Conservation (phyloP, 2,113 vertebrate genomes). For the Danionella cerebrum region DNA sequence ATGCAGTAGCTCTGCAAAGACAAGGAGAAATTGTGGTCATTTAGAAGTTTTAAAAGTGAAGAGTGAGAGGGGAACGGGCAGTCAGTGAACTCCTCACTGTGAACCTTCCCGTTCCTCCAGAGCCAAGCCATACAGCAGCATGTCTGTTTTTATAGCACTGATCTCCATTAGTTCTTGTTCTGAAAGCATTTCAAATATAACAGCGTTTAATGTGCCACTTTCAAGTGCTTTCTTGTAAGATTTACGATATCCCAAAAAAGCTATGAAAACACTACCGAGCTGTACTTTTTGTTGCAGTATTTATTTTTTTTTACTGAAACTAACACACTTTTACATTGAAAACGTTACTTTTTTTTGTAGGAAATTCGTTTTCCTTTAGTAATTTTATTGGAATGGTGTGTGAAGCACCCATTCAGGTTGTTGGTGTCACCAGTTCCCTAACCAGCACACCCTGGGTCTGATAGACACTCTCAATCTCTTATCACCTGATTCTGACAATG, state of each 20-base stretch:
- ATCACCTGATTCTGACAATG: too few relatives aligned
- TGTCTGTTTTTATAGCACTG: slow-evolving; percentile 32
- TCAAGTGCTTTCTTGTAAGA: slow-evolving; percentile 40
- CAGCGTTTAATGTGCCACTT: slow-evolving; percentile 29
- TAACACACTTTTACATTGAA: too few relatives aligned
- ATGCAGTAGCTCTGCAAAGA: too few relatives aligned
- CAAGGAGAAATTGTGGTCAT: slow-evolving; percentile 3
- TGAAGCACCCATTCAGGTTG: too few relatives aligned
- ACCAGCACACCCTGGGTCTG: too few relatives aligned
- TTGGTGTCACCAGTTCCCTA: too few relatives aligned
- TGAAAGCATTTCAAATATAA: slow-evolving; percentile 38
- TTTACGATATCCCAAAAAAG: slow-evolving; percentile 40
- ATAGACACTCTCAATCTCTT: too few relatives aligned
- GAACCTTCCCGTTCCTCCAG: slow-evolving; percentile 31
- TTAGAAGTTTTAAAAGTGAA: not conserved
- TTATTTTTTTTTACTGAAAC: slow-evolving; percentile 47
- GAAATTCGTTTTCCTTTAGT: not conserved
- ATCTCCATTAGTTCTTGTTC: slow-evolving; percentile 38
- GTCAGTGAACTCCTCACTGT: slow-evolving; percentile 11
- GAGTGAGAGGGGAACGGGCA: not conserved
- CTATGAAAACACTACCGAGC: slow-evolving; percentile 60
- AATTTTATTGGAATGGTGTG: too few relatives aligned
- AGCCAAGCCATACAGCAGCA: slow-evolving; percentile 39
- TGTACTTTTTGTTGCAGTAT: slow-evolving; percentile 60
- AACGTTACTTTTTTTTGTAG: too few relatives aligned